phyloP scores from a whole-genome alignment of 1,140 invertebrate genomes.

The Tachypleus tridentatus region DNA sequence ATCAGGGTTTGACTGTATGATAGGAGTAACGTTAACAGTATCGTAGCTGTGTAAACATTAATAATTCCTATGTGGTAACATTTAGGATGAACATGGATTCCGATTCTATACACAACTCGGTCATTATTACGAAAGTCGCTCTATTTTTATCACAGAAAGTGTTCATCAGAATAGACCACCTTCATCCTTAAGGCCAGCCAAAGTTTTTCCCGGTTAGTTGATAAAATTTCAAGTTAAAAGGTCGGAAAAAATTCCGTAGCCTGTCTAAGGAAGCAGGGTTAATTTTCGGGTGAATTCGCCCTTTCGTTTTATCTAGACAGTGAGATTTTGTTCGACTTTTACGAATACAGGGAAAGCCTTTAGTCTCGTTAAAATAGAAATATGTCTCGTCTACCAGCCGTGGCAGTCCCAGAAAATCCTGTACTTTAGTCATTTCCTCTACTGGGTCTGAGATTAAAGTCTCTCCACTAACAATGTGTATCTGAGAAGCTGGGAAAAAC shows the following conservation, averaged over 20 bases:
- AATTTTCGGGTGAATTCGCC: conserved; percentile 73
- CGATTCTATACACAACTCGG: too few relatives aligned
- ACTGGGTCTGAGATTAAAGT: conserved; percentile 73
- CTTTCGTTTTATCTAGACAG: conserved; percentile 87
- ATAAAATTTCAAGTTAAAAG: conserved; percentile 84
- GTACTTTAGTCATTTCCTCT: conserved; percentile 63
- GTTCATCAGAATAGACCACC: not conserved
- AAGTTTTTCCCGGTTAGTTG: conserved; percentile 76
- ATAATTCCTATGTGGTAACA: too few relatives aligned
- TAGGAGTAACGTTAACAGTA: too few relatives aligned
- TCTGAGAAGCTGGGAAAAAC: conserved; percentile 65
- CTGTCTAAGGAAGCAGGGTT: conserved; percentile 53
- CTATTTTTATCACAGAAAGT: not conserved
- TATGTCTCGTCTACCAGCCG: conserved; percentile 76
- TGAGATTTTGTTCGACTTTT: conserved; percentile 66
- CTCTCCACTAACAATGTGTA: conserved; percentile 82
- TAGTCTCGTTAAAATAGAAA: conserved; percentile 87
- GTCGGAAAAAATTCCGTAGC: conserved; percentile 74
- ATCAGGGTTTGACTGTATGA: too few relatives aligned
- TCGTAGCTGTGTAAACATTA: too few relatives aligned
- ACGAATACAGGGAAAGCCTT: conserved; percentile 84
- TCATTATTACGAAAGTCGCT: not conserved
- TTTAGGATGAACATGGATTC: too few relatives aligned
- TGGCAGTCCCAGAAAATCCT: conserved; percentile 75
- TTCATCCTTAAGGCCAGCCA: conserved; percentile 59